Evolutionary conservation across 2,888 invertebrate species (phyloP).

Genomic region (Crepidodera aurea): DNA sequence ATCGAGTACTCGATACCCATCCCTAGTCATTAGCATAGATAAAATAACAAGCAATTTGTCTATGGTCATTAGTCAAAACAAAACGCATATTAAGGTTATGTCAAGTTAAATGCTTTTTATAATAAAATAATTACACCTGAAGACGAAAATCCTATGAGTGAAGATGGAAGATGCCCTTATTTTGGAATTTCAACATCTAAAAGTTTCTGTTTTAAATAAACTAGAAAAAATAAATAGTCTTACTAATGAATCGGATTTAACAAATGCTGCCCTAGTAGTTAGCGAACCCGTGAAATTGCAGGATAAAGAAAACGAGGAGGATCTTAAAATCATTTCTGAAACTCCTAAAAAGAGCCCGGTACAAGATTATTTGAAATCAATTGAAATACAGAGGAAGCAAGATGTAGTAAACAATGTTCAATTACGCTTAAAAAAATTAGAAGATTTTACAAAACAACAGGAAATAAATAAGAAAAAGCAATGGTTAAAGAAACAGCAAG

Average conservation of each 20-base stretch:
- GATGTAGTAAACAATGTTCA: conserved; percentile 56
- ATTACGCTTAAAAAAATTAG: conserved; percentile 55
- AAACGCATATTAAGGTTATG: no score
- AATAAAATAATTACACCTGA: no score
- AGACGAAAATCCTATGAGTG: no score
- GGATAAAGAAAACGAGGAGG: no score
- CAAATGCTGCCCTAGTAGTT: no score
- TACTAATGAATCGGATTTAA: not conserved
- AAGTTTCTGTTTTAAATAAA: conserved; percentile 69
- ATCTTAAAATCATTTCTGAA: conserved; percentile 23
- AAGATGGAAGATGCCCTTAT: conserved; percentile 50
- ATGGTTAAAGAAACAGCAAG: conserved; percentile 56
- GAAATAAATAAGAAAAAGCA: conserved; percentile 46
- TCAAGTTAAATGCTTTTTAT: no score
- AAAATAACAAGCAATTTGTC: no score
- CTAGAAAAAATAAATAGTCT: conserved; percentile 52
- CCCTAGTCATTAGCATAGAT: no score
- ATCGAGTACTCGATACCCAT: no score
- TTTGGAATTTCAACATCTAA: conserved; percentile 62
- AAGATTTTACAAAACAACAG: conserved; percentile 53
- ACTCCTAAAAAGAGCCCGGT: conserved; percentile 24
- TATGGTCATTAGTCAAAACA: no score
- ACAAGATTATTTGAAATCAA: conserved; percentile 45
- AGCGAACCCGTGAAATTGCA: no score
- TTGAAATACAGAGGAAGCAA: conserved; percentile 50